Percentiles rank a stretch among this genome's conserved stretches.
Conservation (phyloP, 2,113 vertebrate genomes). For the Thamnophis sirtalis region DNA sequence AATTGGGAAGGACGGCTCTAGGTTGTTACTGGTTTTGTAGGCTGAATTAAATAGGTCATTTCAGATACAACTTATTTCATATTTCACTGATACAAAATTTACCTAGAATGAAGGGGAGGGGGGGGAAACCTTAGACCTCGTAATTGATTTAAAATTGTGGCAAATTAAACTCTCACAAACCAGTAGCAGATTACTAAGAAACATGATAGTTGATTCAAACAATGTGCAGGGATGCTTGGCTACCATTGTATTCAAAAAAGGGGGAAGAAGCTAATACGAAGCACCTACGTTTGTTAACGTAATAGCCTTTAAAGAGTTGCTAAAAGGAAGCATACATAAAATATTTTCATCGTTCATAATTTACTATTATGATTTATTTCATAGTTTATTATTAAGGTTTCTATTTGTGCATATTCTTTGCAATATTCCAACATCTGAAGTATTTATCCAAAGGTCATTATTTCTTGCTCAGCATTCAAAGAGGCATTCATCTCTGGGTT, state of each 20-base stretch:
- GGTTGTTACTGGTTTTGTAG: background rate
- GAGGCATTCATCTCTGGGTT: background rate
- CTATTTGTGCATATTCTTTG: background rate
- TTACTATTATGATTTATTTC: background rate
- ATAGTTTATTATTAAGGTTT: background rate
- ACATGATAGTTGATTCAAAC: background rate
- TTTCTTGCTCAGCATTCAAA: background rate
- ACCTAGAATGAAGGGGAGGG: background rate
- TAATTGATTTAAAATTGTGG: slow-evolving; percentile 2
- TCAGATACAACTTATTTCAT: background rate
- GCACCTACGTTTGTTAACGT: background rate
- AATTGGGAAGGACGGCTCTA: background rate
- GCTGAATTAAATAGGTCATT: background rate
- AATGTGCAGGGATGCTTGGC: no score
- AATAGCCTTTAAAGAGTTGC: background rate
- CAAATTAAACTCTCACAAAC: background rate
- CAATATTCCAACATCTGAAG: background rate
- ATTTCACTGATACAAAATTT: background rate
- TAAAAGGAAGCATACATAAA: background rate
- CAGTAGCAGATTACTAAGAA: background rate
- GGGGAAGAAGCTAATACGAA: background rate
- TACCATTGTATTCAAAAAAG: background rate
- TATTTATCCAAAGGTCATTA: background rate
- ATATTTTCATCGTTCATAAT: background rate
- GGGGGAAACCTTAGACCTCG: background rate